phyloP scores from a whole-genome alignment of 2,113 vertebrate genomes.

The Stegastes partitus region DNA sequence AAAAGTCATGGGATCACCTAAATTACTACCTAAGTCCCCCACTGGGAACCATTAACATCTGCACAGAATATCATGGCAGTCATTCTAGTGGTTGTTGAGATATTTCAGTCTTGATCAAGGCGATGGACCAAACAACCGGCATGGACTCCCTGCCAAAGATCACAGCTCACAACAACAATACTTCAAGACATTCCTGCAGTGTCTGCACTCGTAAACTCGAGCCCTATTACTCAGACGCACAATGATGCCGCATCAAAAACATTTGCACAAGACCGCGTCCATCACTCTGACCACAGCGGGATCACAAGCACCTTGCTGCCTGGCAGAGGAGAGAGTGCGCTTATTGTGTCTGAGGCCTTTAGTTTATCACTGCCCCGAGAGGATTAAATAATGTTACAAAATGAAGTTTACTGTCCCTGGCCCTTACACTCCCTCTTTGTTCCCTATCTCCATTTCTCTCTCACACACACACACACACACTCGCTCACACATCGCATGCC shows the following conservation, averaged over 20 bases:
- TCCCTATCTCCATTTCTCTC: constrained; percentile 54
- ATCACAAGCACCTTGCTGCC: constrained; percentile 35
- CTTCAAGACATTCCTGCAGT: constrained; percentile 12
- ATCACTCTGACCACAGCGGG: constrained; percentile 18
- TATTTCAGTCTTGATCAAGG: background rate
- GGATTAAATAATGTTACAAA: constrained; percentile 75
- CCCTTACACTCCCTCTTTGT: constrained; percentile 40
- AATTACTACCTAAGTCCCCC: background rate
- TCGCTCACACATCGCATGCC: constrained; percentile 44
- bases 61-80: background rate
- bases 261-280: constrained; percentile 20
- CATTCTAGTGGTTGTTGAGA: background rate
- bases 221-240: background rate
- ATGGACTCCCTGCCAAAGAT: background rate
- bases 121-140: background rate
- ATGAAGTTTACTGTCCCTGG: constrained; percentile 60
- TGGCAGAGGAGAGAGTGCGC: background rate
- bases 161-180: background rate
- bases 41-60: background rate
- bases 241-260: constrained; percentile 25
- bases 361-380: constrained; percentile 54
- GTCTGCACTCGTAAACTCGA: constrained; percentile 2
- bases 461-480: constrained; percentile 2
- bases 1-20: background rate
- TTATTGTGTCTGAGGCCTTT: constrained; percentile 49